Evolutionary conservation across 2,113 vertebrate genomes (phyloP).

Genomic region (Alethe diademata): DNA sequence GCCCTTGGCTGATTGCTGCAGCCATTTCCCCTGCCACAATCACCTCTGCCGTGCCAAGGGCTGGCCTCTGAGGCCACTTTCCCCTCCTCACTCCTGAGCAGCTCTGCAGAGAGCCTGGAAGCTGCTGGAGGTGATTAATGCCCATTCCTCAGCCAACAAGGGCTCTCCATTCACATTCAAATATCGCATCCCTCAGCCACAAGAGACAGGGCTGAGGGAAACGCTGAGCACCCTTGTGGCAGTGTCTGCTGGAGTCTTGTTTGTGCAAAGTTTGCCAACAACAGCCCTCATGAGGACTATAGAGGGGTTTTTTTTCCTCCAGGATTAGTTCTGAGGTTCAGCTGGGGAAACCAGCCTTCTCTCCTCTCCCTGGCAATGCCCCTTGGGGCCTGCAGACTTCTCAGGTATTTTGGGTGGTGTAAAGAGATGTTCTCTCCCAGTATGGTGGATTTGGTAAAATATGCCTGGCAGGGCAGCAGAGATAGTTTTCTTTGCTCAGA

Average conservation of each 20-base stretch:
- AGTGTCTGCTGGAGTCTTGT: background rate
- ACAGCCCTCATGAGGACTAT: background rate
- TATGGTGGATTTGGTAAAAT: background rate
- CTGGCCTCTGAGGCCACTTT: background rate
- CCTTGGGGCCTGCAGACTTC: rapidly evolving
- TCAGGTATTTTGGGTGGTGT: background rate
- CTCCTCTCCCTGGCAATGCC: rapidly evolving
- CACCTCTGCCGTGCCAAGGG: background rate
- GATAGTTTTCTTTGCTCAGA: background rate
- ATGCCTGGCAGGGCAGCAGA: background rate
- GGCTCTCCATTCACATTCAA: background rate
- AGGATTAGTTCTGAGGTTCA: background rate
- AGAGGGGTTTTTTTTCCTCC: background rate
- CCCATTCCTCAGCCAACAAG: background rate
- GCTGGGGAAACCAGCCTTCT: background rate
- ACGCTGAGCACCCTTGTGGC: slow-evolving; percentile 25
- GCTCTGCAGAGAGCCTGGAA: background rate
- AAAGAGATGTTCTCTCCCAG: background rate
- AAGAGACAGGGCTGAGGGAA: background rate
- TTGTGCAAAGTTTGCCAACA: slow-evolving; percentile 46
- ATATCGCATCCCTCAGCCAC: background rate
- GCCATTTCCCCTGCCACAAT: background rate
- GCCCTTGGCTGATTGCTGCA: background rate
- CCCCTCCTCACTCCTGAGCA: background rate
- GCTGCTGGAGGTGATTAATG: slow-evolving; percentile 38